phyloP scores from a whole-genome alignment of 2,888 invertebrate species.

The Pogonocherus hispidulus region DNA sequence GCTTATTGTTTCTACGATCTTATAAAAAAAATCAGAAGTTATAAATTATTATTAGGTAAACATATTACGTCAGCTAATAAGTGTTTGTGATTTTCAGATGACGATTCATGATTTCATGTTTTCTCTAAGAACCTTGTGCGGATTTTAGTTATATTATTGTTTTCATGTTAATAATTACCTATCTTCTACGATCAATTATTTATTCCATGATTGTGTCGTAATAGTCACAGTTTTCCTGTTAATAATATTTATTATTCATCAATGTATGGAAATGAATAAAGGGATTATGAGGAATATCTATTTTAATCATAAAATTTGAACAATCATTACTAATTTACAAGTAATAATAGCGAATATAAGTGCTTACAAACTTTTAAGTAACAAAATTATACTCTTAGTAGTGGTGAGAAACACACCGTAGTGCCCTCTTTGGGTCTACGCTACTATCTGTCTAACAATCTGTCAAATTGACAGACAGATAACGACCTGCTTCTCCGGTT shows the following conservation, averaged over 20 bases:
- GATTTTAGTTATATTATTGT: constrained; percentile 29
- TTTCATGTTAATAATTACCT: constrained; percentile 21
- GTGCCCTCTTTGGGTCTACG: too few relatives aligned
- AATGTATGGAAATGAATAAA: not conserved
- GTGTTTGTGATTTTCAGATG: constrained; percentile 12
- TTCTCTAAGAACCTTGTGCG: constrained; percentile 17
- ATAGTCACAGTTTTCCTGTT: constrained; percentile 12
- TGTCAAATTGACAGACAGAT: too few relatives aligned
- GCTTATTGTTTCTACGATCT: constrained; percentile 14
- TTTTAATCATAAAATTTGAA: too few relatives aligned
- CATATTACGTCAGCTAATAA: constrained; percentile 25
- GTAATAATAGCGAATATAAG: too few relatives aligned
- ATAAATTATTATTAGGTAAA: constrained; percentile 28
- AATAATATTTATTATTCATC: constrained; percentile 7
- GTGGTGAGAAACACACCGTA: too few relatives aligned
- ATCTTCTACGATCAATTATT: constrained; percentile 14
- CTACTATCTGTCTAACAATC: too few relatives aligned
- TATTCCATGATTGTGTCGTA: constrained; percentile 16
- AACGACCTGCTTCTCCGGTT: too few relatives aligned
- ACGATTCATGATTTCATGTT: constrained; percentile 28
- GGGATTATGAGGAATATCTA: not conserved
- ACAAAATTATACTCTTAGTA: too few relatives aligned
- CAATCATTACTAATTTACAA: too few relatives aligned
- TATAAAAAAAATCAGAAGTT: constrained; percentile 11
- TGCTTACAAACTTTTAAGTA: too few relatives aligned